A percentile compares a stretch with the other conserved stretches of the same genome.
These are phyloP conservation scores for Leptopilina syphax DNA, from an alignment of 2,888 invertebrate genomes.

Conservation along the genomic window DNA sequence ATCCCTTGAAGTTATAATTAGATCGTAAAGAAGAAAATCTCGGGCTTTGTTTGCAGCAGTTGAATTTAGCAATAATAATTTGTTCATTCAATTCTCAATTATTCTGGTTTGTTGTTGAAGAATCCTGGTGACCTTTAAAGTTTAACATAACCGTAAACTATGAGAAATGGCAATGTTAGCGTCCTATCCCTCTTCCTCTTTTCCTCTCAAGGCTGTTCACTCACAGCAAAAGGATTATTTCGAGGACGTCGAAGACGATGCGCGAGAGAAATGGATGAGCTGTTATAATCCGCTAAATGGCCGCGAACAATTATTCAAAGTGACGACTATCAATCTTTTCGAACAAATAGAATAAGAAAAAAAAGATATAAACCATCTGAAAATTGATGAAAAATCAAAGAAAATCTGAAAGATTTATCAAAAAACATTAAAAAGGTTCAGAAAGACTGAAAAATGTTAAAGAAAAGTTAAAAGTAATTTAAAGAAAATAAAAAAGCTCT, in stretches of 20 bases:
- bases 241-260: slow-evolving; percentile 33
- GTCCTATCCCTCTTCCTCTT: slow-evolving; percentile 37
- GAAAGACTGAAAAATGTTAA: too few relatives aligned
- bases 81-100: slow-evolving; percentile 5
- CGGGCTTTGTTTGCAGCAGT: not conserved
- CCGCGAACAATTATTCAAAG: slow-evolving; percentile 21
- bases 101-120: slow-evolving; percentile 14
- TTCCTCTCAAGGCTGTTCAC: slow-evolving; percentile 39
- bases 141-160: slow-evolving; percentile 39
- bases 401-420: too few relatives aligned
- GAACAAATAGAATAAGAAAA: too few relatives aligned
- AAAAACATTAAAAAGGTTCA: too few relatives aligned
- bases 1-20: too few relatives aligned
- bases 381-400: too few relatives aligned
- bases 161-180: slow-evolving; percentile 37
- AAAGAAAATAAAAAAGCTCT: too few relatives aligned
- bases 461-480: too few relatives aligned
- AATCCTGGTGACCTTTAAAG: slow-evolving; percentile 37
- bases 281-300: slow-evolving; percentile 28
- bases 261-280: slow-evolving; percentile 35
- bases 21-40: too few relatives aligned
- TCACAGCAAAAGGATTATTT: slow-evolving; percentile 25
- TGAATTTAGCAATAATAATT: not conserved
- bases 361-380: too few relatives aligned
- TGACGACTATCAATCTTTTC: not conserved